These are phyloP conservation scores for Brachyptera risi DNA, from an alignment of 2,888 invertebrate species.

Conservation along the genomic window DNA sequence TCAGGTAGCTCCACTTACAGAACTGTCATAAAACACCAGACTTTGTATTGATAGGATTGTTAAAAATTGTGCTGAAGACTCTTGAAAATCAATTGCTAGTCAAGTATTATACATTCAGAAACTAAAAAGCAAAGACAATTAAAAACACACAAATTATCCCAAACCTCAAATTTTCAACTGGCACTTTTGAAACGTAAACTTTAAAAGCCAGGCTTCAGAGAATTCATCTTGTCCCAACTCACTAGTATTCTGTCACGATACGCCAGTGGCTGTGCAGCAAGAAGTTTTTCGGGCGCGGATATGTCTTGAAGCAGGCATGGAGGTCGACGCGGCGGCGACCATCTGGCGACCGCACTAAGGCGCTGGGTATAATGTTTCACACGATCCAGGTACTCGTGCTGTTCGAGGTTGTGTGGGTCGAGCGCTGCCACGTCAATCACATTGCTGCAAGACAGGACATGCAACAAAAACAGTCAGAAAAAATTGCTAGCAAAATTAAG, in stretches of 20 bases:
- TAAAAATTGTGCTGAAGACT: too few species aligned
- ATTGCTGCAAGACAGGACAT: conserved; percentile 70
- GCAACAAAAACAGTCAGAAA: background rate
- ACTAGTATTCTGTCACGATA: conserved; percentile 67
- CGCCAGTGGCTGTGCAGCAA: conserved; percentile 59
- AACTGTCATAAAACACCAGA: too few species aligned
- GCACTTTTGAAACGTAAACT: too few species aligned
- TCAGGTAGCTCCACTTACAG: too few species aligned
- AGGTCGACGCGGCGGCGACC: conserved; percentile 41
- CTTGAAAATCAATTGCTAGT: too few species aligned
- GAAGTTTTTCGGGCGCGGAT: conserved; percentile 65
- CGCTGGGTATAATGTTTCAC: conserved; percentile 64
- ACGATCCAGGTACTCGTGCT: conserved; percentile 82
- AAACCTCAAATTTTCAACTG: too few species aligned
- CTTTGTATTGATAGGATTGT: too few species aligned
- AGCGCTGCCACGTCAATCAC: conserved; percentile 92
- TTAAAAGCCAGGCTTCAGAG: too few species aligned
- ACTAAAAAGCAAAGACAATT: too few species aligned
- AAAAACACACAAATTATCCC: too few species aligned
- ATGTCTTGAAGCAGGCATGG: conserved; percentile 65
- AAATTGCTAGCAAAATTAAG: too few species aligned
- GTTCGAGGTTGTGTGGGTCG: conserved; percentile 82
- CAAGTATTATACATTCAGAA: too few species aligned
- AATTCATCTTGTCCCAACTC: conserved; percentile 46
- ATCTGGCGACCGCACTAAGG: conserved; percentile 42